A percentile compares a stretch with the other conserved stretches of the same genome.
Evolutionary conservation across 1,140 invertebrate genomes (phyloP).

Genomic region (Limonius californicus): DNA sequence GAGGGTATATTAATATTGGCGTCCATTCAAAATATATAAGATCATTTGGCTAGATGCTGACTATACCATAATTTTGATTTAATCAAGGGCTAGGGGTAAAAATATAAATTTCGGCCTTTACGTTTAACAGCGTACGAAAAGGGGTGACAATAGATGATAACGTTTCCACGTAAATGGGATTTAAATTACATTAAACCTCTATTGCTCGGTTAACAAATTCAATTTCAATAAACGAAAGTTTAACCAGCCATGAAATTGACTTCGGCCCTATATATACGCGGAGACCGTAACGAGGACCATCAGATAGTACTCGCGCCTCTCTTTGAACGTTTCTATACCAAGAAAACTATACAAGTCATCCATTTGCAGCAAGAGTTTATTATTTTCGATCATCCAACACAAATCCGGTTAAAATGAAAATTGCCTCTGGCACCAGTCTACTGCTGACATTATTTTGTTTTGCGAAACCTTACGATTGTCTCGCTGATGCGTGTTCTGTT

Average conservation of each 20-base stretch:
- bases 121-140: neutral
- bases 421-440: neutral
- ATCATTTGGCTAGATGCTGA: too few species aligned
- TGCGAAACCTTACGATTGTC: neutral
- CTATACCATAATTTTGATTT: too few species aligned
- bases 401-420: neutral
- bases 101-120: neutral
- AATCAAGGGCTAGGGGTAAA: neutral
- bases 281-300: neutral
- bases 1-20: too few species aligned
- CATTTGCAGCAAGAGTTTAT: neutral
- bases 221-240: slow-evolving; percentile 7
- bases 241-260: neutral
- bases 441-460: slow-evolving; percentile 4
- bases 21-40: too few species aligned
- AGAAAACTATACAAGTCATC: slow-evolving; percentile 1
- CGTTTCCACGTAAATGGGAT: neutral
- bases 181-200: neutral
- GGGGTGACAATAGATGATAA: neutral
- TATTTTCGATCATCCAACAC: neutral
- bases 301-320: neutral
- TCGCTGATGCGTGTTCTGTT: neutral
- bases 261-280: neutral
- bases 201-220: slow-evolving; percentile 2
- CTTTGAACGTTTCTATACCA: neutral